Base-by-base conservation (phyloP, 2,888 invertebrate genomes). In the Oxystoma pomonae region DNA sequence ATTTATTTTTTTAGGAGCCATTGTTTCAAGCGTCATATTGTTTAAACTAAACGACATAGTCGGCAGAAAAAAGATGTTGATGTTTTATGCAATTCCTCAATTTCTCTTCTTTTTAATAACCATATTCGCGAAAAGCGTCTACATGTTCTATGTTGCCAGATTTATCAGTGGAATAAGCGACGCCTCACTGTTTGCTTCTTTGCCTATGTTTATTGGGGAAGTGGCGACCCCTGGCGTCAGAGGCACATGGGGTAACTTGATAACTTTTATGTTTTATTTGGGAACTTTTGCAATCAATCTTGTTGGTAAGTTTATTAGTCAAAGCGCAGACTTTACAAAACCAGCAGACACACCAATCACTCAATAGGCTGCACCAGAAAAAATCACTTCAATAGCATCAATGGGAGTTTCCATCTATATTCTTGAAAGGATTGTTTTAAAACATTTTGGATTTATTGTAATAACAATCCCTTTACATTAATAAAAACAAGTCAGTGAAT, bases 271-370 rank as follows among this genome's bases (percentile, higher is more conserved):
- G 16, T 68, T 70, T 7, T 73, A 73, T 58, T 57, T 74, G 12
- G 76, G 76, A 20, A 70, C 73, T 20, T 71, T 75, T 17, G 16
- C 71, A 7, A 72, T 75, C 19, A 77, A 84, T 78, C 81, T 84
- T 74, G 81, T 86, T 68, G 86, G 86, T 57, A 18, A 57, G 57
- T n/a, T n/a, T n/a, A n/a, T n/a, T n/a, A n/a, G n/a, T n/a, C n/a
- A n/a, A n/a, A n/a, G n/a, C n/a, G n/a, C n/a, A n/a, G n/a, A n/a
- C n/a, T n/a, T n/a, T n/a, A n/a, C n/a, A n/a, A n/a, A n/a, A n/a
- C n/a, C n/a, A n/a, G n/a, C n/a, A n/a, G n/a, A n/a, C n/a, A n/a
- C n/a, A n/a, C n/a, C n/a, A n/a, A n/a, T n/a, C n/a, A n/a, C n/a
- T n/a, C n/a, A n/a, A n/a, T n/a, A n/a, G n/a, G n/a, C n/a, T n/a